Percentiles rank a stretch among this genome's conserved stretches.
Conservation (phyloP, 2,888 invertebrate species). For the Phaonia tiefii region DNA sequence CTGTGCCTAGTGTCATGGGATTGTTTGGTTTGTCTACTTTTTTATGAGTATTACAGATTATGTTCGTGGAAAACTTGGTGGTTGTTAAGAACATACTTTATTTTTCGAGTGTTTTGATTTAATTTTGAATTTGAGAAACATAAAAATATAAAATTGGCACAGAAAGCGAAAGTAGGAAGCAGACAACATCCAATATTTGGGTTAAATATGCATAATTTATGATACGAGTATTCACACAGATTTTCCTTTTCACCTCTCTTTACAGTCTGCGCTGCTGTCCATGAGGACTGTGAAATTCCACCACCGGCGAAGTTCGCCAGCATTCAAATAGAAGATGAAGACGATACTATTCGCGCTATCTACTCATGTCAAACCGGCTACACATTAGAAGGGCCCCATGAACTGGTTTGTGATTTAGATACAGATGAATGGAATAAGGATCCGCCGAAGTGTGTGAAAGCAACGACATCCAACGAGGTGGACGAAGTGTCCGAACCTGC, state of each 20-base stretch:
- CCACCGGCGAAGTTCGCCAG: slow-evolving; percentile 76
- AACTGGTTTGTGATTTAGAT: slow-evolving; percentile 76
- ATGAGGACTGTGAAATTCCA: slow-evolving; percentile 77
- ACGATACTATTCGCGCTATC: slow-evolving; percentile 76
- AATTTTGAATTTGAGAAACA: too few relatives aligned
- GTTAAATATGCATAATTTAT: too few relatives aligned
- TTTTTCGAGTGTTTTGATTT: too few relatives aligned
- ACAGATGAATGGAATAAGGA: slow-evolving; percentile 78
- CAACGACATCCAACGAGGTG: slow-evolving; percentile 67
- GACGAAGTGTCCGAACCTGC: slow-evolving; percentile 48
- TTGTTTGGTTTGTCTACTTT: too few relatives aligned
- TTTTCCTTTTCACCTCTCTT: slow-evolving; percentile 36
- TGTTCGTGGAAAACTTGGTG: too few relatives aligned
- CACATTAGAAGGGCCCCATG: slow-evolving; percentile 73
- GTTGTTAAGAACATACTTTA: too few relatives aligned
- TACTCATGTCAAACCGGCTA: slow-evolving; percentile 77
- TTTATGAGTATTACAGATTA: too few relatives aligned
- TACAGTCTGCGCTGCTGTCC: slow-evolving; percentile 67
- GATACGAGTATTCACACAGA: too few relatives aligned
- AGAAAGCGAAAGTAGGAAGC: not conserved
- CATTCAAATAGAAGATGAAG: slow-evolving; percentile 72
- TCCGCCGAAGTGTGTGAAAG: slow-evolving; percentile 75
- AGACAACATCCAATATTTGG: not conserved
- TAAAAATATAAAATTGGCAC: not conserved
- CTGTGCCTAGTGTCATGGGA: too few relatives aligned